Base-by-base conservation (phyloP, 2,797 vertebrate species). In the Hoplostethus mediterraneus region DNA sequence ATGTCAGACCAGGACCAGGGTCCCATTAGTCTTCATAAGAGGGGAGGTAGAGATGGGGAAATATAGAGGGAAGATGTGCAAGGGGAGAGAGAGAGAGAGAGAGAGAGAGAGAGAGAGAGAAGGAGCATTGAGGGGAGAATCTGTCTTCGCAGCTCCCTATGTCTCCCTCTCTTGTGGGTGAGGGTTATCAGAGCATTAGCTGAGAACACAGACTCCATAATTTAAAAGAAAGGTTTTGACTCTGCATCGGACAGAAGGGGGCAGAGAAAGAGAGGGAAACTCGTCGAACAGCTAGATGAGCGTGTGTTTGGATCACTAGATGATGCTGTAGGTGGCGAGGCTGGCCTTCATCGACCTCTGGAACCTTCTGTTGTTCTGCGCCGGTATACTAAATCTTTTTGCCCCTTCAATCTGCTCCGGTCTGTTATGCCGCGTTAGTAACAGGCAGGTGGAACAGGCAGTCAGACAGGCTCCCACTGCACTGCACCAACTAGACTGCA, bases 11-110 rank as follows among this genome's bases (percentile, higher is more conserved):
- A 48, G 54, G 47, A 45, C 52, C 61, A 2, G 73, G 67, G 65
- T 67, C 40, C 64, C 76, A 83, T 92, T 87, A 44, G 75, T 90
- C 85, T 87, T 88, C 72, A 77, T 74, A 79, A 86, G 65, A 55
- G 67, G 68, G 75, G 59, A 79, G 58, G 25, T 21, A 64, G 71
- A 64, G 48, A 65, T 28, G 67, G 42, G 67, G 57, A 85, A 80
- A 67, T 75, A 70, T 62, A 79, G 58, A 80, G 76, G 71, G 71
- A 80, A 73, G 77, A 83, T 77, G 79, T 60, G 69, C 56, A 54
- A 67, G 55, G 67, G 44, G 67, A 70, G 57, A 67, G 54, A 25
- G 40, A 6, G 6, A 6, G 6, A 6, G 6, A 78, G 69, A 67
- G 52, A 67, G 52, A 42, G 67, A 70, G 57, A 65, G 54, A 79